Conservation (phyloP, 2,888 invertebrate species). For the Thecophora atra region DNA sequence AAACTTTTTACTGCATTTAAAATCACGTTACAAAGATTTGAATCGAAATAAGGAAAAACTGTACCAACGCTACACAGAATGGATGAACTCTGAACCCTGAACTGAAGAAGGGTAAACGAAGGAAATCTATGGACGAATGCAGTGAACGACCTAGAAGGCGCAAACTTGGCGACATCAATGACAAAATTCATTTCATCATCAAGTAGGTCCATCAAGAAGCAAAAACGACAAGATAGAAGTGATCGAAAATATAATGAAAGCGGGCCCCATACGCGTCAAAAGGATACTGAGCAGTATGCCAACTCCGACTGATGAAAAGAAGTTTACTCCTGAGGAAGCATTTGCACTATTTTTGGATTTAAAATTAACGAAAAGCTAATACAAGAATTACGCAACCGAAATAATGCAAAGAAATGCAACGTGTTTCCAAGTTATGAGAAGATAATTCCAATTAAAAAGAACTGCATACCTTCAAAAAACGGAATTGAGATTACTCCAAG, state of each 20-base stretch:
- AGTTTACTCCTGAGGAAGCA: conserved; percentile 28
- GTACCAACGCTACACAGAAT: too few relatives aligned
- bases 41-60: too few relatives aligned
- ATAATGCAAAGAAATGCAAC: conserved; percentile 10
- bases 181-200: not conserved
- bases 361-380: conserved; percentile 23
- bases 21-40: too few relatives aligned
- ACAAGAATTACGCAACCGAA: conserved; percentile 6
- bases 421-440: not conserved
- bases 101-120: too few relatives aligned
- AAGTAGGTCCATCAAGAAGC: not conserved
- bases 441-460: conserved; percentile 9
- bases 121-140: not conserved
- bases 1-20: too few relatives aligned
- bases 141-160: conserved; percentile 5
- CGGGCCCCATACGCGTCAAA: conserved; percentile 24
- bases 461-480: conserved; percentile 8
- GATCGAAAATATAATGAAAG: conserved; percentile 17
- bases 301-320: too few relatives aligned
- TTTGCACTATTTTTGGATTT: conserved; percentile 24
- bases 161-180: conserved; percentile 8
- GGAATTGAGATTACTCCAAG: conserved; percentile 18
- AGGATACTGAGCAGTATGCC: conserved; percentile 16
- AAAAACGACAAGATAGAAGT: not conserved
- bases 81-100: too few relatives aligned